A percentile compares a stretch with the other conserved stretches of the same genome.
Conservation (phyloP, 37 sponge, comb jelly and placozoan genomes). For the Hormiphora californensis region DNA sequence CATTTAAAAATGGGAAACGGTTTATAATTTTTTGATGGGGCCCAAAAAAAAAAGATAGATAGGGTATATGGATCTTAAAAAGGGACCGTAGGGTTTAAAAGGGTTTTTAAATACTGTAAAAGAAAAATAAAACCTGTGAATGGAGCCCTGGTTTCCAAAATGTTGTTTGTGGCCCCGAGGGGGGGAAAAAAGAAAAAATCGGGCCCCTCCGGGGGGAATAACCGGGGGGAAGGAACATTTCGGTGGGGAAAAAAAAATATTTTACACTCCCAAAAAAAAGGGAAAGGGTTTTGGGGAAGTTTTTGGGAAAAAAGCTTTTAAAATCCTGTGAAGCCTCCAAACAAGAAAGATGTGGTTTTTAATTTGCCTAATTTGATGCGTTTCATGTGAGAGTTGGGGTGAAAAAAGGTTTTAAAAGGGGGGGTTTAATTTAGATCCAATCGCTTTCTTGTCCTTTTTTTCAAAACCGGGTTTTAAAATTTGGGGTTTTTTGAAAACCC, state of each 20-base stretch:
- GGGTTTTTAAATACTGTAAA: neutral
- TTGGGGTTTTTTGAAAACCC: neutral
- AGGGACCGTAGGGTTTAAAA: neutral
- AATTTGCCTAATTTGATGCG: neutral
- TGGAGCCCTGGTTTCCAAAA: neutral
- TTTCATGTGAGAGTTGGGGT: neutral
- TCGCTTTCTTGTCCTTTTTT: constrained; percentile 12
- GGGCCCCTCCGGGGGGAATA: neutral
- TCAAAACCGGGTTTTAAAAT: neutral
- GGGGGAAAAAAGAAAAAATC: neutral
- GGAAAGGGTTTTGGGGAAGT: neutral
- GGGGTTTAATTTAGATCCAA: neutral
- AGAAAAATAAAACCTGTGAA: neutral
- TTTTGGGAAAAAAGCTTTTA: neutral
- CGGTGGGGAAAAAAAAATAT: neutral
- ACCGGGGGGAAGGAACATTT: neutral
- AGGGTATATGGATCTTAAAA: too few relatives aligned
- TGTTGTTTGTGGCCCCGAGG: neutral
- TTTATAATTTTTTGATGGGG: too few relatives aligned
- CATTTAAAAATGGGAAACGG: neutral
- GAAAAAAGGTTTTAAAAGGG: neutral
- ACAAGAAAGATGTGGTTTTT: constrained; percentile 14
- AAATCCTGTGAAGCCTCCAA: neutral
- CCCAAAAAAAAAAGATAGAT: too few relatives aligned
- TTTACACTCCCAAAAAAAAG: neutral